phyloP scores from a whole-genome alignment of 2,797 vertebrate species.

The Mastacembelus armatus region DNA sequence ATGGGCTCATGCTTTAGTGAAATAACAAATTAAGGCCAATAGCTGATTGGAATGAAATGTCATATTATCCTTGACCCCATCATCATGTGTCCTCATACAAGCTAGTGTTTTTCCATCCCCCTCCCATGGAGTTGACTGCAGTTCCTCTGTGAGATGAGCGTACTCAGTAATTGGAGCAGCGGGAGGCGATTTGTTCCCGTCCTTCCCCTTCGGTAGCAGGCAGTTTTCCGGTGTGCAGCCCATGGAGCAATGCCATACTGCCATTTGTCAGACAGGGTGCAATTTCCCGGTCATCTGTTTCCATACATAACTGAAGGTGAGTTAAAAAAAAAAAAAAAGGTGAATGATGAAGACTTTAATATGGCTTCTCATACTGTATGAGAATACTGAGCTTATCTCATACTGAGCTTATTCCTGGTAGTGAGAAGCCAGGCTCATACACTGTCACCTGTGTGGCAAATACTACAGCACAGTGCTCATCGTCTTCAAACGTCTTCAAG shows the following conservation, averaged over 20 bases:
- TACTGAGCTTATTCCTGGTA: conserved; percentile 38
- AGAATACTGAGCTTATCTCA: no score
- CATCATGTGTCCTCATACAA: conserved; percentile 43
- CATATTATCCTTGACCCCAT: conserved; percentile 75
- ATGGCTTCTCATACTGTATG: conserved; percentile 42
- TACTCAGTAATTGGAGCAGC: conserved; percentile 73
- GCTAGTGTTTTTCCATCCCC: conserved; percentile 58
- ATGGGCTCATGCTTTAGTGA: conserved; percentile 51
- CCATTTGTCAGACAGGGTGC: conserved; percentile 78
- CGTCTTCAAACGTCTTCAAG: conserved; percentile 59
- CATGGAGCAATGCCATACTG: conserved; percentile 68
- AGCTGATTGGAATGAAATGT: conserved; percentile 63
- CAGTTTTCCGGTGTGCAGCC: conserved; percentile 75
- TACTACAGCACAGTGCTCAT: conserved; percentile 55
- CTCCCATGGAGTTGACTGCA: conserved; percentile 55
- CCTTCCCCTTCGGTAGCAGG: conserved; percentile 64
- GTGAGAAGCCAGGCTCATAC: conserved; percentile 43
- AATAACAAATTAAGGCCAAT: conserved; percentile 68
- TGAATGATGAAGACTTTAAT: conserved; percentile 69
- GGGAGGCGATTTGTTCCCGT: conserved; percentile 74
- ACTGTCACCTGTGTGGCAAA: conserved; percentile 66
- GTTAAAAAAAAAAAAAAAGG: conserved; percentile 50
- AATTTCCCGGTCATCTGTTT: conserved; percentile 79
- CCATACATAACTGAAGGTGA: conserved; percentile 70
- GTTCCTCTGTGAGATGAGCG: conserved; percentile 70